Percentiles rank a stretch among this genome's conserved stretches.
Conservation (phyloP, 2,113 vertebrate species). For the Benthochromis sp. region DNA sequence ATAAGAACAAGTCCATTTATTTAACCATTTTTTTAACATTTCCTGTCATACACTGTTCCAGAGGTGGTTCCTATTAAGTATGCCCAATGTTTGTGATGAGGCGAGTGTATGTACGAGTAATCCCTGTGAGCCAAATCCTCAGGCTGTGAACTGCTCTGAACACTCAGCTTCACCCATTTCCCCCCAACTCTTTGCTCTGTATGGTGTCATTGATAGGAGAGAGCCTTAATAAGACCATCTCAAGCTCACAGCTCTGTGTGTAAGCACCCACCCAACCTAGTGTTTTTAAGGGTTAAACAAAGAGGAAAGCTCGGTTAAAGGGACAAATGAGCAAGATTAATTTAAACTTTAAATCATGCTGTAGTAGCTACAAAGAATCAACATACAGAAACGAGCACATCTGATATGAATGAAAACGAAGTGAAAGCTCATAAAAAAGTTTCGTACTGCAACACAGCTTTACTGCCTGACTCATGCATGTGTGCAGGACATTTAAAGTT, state of each 20-base stretch:
- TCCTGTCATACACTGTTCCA: background rate
- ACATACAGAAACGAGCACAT: background rate
- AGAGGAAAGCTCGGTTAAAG: background rate
- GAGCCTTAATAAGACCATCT: too few relatives aligned
- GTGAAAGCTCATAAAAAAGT: background rate
- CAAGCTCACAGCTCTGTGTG: background rate
- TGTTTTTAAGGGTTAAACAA: background rate
- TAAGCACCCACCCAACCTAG: background rate
- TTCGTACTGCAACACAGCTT: background rate
- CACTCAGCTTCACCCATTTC: background rate
- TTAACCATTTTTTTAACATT: background rate
- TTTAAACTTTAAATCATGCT: background rate
- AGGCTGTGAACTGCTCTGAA: background rate
- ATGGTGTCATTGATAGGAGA: too few relatives aligned
- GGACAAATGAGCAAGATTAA: background rate
- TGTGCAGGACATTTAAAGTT: background rate
- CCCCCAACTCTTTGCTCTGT: too few relatives aligned
- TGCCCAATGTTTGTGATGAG: background rate
- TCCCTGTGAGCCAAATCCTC: background rate
- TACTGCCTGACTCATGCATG: background rate
- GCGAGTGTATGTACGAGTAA: background rate
- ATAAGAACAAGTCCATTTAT: background rate
- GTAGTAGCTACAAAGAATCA: fast-evolving
- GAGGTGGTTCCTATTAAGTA: background rate
- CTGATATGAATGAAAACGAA: background rate